A percentile compares a stretch with the other conserved stretches of the same genome.
Evolutionary conservation across 2,888 invertebrate species (phyloP).

Genomic region (Acleris literana): DNA sequence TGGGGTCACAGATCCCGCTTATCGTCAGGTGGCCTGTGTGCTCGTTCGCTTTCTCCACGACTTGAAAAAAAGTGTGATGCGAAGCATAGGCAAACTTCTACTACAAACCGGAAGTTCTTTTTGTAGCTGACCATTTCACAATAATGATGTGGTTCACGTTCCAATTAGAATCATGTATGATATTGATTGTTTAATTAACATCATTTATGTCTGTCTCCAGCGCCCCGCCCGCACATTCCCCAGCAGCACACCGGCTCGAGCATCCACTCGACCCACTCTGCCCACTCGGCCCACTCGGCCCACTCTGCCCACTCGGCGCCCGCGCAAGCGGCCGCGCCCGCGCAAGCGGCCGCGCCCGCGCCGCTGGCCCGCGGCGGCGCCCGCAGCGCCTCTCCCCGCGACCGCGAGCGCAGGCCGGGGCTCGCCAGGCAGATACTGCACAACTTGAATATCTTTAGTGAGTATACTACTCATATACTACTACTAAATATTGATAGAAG

Average conservation of each 20-base stretch:
- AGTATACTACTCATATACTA: conserved; percentile 45
- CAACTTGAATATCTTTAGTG: conserved; percentile 91
- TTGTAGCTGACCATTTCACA: too few relatives aligned
- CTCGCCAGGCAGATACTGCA: conserved; percentile 91
- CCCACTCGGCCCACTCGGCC: conserved; percentile 48
- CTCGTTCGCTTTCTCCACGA: too few relatives aligned
- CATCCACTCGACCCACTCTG: conserved; percentile 68
- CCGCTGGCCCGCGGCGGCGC: conserved; percentile 47
- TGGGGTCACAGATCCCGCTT: too few relatives aligned
- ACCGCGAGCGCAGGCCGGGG: conserved; percentile 56
- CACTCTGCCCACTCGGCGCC: conserved; percentile 46
- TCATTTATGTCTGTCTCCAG: conserved; percentile 40
- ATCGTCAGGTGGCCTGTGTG: too few relatives aligned
- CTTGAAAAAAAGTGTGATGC: too few relatives aligned
- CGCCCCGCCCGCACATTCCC: conserved; percentile 63
- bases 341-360: conserved; percentile 37
- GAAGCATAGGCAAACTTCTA: too few relatives aligned
- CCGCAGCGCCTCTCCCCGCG: conserved; percentile 62
- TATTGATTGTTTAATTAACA: neutral
- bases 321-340: conserved; percentile 31
- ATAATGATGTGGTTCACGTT: too few relatives aligned
- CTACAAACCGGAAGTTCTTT: too few relatives aligned
- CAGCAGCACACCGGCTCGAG: conserved; percentile 78
- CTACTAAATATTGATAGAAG: too few relatives aligned
- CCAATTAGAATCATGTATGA: too few relatives aligned